phyloP scores from a whole-genome alignment of 2,888 invertebrate genomes.

The Sesamia inferens region DNA sequence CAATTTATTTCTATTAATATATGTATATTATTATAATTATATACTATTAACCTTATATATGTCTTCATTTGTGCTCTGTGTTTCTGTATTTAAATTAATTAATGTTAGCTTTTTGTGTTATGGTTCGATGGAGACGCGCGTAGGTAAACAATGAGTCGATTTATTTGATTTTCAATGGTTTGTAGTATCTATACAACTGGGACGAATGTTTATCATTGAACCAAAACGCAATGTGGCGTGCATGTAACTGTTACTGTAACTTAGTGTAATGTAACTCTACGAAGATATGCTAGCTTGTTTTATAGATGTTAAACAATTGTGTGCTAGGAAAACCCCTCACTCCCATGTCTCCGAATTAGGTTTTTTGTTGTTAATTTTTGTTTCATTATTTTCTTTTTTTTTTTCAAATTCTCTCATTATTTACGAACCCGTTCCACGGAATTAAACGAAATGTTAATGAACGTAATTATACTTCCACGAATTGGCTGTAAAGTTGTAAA shows the following conservation, averaged over 20 bases:
- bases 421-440: slow-evolving; percentile 65
- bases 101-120: slow-evolving; percentile 89
- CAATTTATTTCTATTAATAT: slow-evolving; percentile 79
- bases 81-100: slow-evolving; percentile 85
- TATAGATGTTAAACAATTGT: slow-evolving; percentile 86
- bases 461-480: slow-evolving; percentile 64
- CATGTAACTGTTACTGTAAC: slow-evolving; percentile 88
- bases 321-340: slow-evolving; percentile 85
- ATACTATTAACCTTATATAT: slow-evolving; percentile 87
- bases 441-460: slow-evolving; percentile 52
- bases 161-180: slow-evolving; percentile 61
- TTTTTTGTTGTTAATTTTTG: slow-evolving; percentile 71
- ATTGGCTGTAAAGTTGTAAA: slow-evolving; percentile 81
- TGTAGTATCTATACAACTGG: slow-evolving; percentile 69
- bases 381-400: slow-evolving; percentile 65
- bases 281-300: slow-evolving; percentile 87
- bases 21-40: slow-evolving; percentile 79
- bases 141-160: slow-evolving; percentile 69
- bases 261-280: slow-evolving; percentile 86
- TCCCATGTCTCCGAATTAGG: slow-evolving; percentile 82
- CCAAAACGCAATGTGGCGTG: slow-evolving; percentile 89
- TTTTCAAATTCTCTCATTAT: slow-evolving; percentile 68
- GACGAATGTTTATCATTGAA: slow-evolving; percentile 83
- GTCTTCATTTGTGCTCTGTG: slow-evolving; percentile 90
- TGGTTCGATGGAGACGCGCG: slow-evolving; percentile 86